These are phyloP conservation scores for Quadroppia sp. DNA, from an alignment of 2,888 invertebrate genomes.

Conservation along the genomic window DNA sequence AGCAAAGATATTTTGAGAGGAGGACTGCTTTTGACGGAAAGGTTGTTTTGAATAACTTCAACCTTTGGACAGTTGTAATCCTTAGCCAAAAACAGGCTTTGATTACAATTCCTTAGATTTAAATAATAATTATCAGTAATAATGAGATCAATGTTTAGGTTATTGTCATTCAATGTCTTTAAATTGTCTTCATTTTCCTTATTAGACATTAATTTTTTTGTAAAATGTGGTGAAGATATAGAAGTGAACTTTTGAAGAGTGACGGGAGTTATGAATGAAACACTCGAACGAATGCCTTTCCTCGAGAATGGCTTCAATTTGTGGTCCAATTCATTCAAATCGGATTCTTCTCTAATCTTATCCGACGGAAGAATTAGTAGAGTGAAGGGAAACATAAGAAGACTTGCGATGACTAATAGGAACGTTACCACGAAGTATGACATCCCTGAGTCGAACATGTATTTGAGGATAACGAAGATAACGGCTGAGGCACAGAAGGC, in stretches of 20 bases:
- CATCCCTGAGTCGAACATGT: constrained; percentile 45
- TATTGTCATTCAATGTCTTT: background rate
- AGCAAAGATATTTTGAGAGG: constrained; percentile 45
- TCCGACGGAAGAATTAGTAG: constrained; percentile 46
- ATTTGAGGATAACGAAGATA: constrained; percentile 47
- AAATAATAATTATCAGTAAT: background rate
- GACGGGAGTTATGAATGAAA: constrained; percentile 12
- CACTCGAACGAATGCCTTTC: constrained; percentile 5
- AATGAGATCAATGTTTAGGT: background rate
- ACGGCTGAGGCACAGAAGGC: constrained; percentile 48
- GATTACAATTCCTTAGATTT: background rate
- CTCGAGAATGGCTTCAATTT: background rate
- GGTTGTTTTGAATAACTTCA: background rate
- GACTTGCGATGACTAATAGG: constrained; percentile 45
- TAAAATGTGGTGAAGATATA: background rate
- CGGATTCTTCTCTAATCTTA: constrained; percentile 39
- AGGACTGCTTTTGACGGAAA: background rate
- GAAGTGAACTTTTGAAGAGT: constrained; percentile 39
- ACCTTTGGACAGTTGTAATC: background rate
- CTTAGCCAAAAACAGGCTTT: background rate
- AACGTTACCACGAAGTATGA: constrained; percentile 46
- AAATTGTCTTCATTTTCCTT: background rate
- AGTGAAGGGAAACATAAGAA: constrained; percentile 47
- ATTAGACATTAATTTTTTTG: background rate
- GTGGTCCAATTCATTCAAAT: background rate